Evolutionary conservation across 2,888 invertebrate genomes (phyloP).

Genomic region (Tiphia femorata): DNA sequence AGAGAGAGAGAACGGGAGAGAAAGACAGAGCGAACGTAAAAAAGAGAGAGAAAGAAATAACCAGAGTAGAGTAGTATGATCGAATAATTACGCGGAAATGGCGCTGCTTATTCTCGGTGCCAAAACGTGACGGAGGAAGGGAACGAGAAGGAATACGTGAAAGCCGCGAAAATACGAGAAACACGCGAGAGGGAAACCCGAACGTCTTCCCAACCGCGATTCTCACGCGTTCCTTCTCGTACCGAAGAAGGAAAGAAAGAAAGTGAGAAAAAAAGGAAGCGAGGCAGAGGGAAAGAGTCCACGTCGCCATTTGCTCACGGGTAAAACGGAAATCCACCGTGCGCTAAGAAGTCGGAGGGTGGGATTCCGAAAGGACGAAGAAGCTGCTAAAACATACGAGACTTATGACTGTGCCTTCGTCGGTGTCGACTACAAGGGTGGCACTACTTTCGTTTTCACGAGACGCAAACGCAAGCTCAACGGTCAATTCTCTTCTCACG

Average conservation of each 20-base stretch:
- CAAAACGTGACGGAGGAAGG: conserved; percentile 52
- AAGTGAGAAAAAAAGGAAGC: too few species aligned
- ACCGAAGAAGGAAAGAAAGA: too few species aligned
- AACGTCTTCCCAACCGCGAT: background rate
- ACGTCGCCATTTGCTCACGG: too few species aligned
- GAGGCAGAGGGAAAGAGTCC: too few species aligned
- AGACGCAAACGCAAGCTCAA: background rate
- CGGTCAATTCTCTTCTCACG: too few species aligned
- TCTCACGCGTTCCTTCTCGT: too few species aligned
- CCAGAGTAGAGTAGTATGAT: conserved; percentile 15
- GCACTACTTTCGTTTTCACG: conserved; percentile 54
- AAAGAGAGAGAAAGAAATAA: conserved; percentile 8
- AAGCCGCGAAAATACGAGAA: background rate
- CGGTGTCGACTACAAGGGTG: conserved; percentile 50
- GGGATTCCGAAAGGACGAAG: conserved; percentile 9
- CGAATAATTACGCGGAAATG: conserved; percentile 32
- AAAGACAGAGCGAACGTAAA: conserved; percentile 4
- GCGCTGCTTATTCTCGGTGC: conserved; percentile 61
- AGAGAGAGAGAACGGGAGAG: conserved; percentile 17
- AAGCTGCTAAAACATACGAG: conserved; percentile 49
- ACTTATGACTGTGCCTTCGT: conserved; percentile 67
- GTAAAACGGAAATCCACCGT: too few species aligned
- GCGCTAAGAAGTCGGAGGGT: conserved; percentile 3
- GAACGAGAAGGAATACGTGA: conserved; percentile 21
- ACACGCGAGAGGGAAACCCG: background rate